Base-by-base conservation (phyloP, 1,140 invertebrate species). In the Trachymyrmex cornetzi region DNA sequence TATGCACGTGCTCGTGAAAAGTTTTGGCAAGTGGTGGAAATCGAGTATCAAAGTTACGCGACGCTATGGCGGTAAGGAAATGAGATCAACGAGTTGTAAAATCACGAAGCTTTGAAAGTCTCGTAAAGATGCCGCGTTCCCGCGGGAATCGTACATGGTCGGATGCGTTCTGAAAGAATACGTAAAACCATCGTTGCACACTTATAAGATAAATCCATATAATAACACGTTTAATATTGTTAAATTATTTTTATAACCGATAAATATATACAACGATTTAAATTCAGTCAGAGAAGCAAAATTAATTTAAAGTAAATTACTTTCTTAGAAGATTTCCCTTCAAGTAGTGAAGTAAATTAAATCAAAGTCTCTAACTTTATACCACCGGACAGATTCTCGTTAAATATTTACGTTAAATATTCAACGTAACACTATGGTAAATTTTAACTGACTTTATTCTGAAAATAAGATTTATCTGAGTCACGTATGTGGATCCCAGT, bases 71-170 rank as follows among this genome's bases (percentile, higher is more conserved):
- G 87, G 89, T 84, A 87, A 91, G 90, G 91, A 90, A 93, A 92
- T 90, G 91, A 91, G 91, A 84, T 90, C 90, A 91, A 92, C 91
- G 91, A 93, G 90, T 91, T 92, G 92, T 91, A 89, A 93, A 93
- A 91, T 92, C 91, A 87, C 85, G 86, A 85, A 91, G 90, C 89
- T 92, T 89, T 92, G 87, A 89, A 92, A 92, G 80, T 92, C 85
- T 75, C 91, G 88, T 91, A 87, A 93, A 92, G 85, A 87, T 80
- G 72, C 69, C 64, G 66, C 44, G 14, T 64, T 22, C 44, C 63
- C 4, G 74, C 24, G 75, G 80, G 67, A 87, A 75, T 57, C 77
- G 27, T 55, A 77, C 27, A 77, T 71, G 85, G 77, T 85, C 67
- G 79, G 50, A 72, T 87, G 81, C 81, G 55, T 84, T 30, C 44